Base-by-base conservation (phyloP, 2,888 invertebrate genomes). In the Liodrosophila aerea region DNA sequence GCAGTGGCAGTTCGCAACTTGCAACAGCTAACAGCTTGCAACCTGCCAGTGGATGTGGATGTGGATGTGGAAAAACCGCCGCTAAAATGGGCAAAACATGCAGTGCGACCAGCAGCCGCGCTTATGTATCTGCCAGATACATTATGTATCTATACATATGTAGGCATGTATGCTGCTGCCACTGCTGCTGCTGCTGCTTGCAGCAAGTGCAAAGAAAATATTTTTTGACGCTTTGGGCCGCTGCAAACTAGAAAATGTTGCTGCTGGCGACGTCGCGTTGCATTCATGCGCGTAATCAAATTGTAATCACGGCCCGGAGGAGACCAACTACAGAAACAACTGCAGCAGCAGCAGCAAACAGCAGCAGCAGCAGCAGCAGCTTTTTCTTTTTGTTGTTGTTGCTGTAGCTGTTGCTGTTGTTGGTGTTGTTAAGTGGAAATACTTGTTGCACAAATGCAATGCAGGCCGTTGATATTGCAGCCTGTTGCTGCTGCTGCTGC, bases 361-460 rank as follows among this genome's bases (percentile, higher is more conserved):
- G n/a, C 58, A 33, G 27, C 52, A 33, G 13, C 61, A 1, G 13
- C 64, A 58, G 7, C 56, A 16, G 7, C 68, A 50, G 31, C 72
- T 34, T 12, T 75, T 50, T 43, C 57, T 56, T 66, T 64, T 64
- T 56, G 37, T 56, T 18, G 29, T 12, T 15, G 30, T 11, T 40
- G 39, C 39, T 43, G 45, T 46, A 52, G 37, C 22, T 57, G 44
- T 36, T 61, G 50, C 18, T 53, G 54, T 40, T 61, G 61, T 56
- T 76, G 76, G 47, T 65, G 73, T 57, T 76, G 82, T 85, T 86
- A 87, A 82, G 87, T 85, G 87, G 86, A 82, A 87, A 87, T 87
- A 82, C 86, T 85, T 85, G 87, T 87, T 85, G 86, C 84, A 76
- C 83, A 87, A 85, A 81, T 86, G 86, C 86, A 78, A 84, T 86